A percentile compares a stretch with the other conserved stretches of the same genome.
Conservation (phyloP, 2,888 invertebrate species). For the Cylloceria caligata region DNA sequence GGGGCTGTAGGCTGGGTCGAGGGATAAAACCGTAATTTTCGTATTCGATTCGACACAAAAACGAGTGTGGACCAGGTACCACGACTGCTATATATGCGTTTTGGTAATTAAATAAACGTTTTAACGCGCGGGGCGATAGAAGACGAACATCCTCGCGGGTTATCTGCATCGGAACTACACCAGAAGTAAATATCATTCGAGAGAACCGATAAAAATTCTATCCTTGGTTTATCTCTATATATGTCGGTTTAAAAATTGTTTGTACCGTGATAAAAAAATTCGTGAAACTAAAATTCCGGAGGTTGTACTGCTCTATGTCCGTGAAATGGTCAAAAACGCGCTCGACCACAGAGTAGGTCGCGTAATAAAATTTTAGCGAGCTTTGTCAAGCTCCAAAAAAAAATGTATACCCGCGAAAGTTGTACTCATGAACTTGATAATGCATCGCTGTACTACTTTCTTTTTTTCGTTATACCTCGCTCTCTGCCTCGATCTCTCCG, state of each 20-base stretch:
- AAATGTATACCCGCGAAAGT: constrained; percentile 21
- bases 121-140: not conserved
- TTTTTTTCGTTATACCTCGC: constrained; percentile 31
- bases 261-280: constrained; percentile 4
- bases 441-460: constrained; percentile 34
- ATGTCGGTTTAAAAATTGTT: not conserved
- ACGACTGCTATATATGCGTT: not conserved
- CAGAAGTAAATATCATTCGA: not conserved
- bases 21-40: constrained; percentile 9
- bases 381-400: constrained; percentile 45
- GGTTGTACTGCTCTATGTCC: not conserved
- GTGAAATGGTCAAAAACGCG: constrained; percentile 16
- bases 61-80: not conserved
- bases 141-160: not conserved
- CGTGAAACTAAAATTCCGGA: constrained; percentile 6
- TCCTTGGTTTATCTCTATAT: not conserved
- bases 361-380: constrained; percentile 64
- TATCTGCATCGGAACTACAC: not conserved
- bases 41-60: constrained; percentile 1
- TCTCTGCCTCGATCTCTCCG: constrained; percentile 5
- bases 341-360: constrained; percentile 31
- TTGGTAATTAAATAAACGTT: constrained; percentile 1
- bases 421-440: constrained; percentile 23
- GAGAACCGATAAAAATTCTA: constrained; percentile 13
- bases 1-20: not conserved